These are phyloP conservation scores for Drosophila kambysellisi DNA, from an alignment of 2,888 invertebrate genomes.

Conservation along the genomic window DNA sequence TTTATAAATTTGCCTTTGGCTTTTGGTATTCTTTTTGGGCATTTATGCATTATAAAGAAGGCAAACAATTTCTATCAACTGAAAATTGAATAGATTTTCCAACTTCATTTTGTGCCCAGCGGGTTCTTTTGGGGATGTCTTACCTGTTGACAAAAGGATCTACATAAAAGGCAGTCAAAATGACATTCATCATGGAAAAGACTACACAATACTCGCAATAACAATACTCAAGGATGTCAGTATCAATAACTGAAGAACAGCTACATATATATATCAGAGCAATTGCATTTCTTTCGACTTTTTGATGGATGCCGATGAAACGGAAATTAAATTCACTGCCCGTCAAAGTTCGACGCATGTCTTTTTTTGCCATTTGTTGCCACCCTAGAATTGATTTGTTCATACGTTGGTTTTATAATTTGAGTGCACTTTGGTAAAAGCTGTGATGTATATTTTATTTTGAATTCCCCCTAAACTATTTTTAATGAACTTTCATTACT, in stretches of 20 bases:
- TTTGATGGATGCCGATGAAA: slow-evolving; percentile 46
- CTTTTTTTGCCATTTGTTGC: slow-evolving; percentile 11
- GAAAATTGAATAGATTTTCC: slow-evolving; percentile 64
- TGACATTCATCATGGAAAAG: slow-evolving; percentile 1
- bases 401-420: slow-evolving; percentile 17
- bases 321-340: slow-evolving; percentile 66
- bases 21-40: slow-evolving; percentile 43
- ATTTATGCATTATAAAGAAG: slow-evolving; percentile 19
- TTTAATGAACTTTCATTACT: slow-evolving; percentile 43
- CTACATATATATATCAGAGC: slow-evolving; percentile 11
- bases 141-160: slow-evolving; percentile 33
- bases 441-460: slow-evolving; percentile 20
- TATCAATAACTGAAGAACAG: slow-evolving; percentile 15
- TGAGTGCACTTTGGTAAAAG: neutral
- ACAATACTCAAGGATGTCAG: neutral
- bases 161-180: slow-evolving; percentile 17
- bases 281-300: slow-evolving; percentile 34
- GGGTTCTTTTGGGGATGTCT: slow-evolving; percentile 15
- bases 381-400: slow-evolving; percentile 1
- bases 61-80: slow-evolving; percentile 47
- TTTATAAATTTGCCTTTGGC: slow-evolving; percentile 38
- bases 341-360: slow-evolving; percentile 15
- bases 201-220: neutral
- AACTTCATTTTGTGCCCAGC: slow-evolving; percentile 13
- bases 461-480: slow-evolving; percentile 33